phyloP scores from a whole-genome alignment of 2,888 invertebrate species.

The Volucella inflata region DNA sequence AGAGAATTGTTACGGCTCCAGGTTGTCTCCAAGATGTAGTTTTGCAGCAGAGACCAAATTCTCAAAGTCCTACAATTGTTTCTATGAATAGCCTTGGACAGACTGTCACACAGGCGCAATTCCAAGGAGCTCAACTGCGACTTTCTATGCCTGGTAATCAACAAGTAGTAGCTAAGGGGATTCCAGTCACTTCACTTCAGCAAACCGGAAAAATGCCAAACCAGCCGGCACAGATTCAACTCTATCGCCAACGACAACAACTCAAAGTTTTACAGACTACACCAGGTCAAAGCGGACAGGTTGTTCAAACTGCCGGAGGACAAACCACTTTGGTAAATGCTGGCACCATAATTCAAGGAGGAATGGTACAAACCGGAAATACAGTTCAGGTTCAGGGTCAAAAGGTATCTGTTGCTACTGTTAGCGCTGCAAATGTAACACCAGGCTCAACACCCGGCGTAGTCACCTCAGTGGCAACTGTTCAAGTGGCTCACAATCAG shows the following conservation, averaged over 20 bases:
- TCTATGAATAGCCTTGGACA: constrained; percentile 82
- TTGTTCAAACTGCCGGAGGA: constrained; percentile 81
- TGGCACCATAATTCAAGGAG: constrained; percentile 83
- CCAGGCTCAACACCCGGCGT: constrained; percentile 78
- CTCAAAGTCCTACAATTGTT: constrained; percentile 83
- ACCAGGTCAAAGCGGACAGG: constrained; percentile 78
- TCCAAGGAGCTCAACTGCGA: constrained; percentile 82
- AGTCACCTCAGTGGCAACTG: constrained; percentile 83
- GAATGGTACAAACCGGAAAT: constrained; percentile 80
- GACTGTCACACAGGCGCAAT: constrained; percentile 80
- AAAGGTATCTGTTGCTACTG: constrained; percentile 82
- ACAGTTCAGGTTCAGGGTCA: constrained; percentile 83
- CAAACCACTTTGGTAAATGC: constrained; percentile 81
- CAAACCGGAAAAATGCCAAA: constrained; percentile 81
- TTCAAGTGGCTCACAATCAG: constrained; percentile 84
- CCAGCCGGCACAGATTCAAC: constrained; percentile 82
- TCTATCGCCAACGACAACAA: constrained; percentile 83
- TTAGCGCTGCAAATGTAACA: constrained; percentile 79
- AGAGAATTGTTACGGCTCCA: constrained; percentile 82
- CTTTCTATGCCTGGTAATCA: constrained; percentile 81
- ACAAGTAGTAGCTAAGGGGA: constrained; percentile 82
- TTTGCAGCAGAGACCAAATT: constrained; percentile 81
- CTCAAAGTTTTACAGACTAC: constrained; percentile 79
- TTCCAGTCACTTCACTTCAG: constrained; percentile 82
- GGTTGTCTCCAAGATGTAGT: constrained; percentile 83